Conservation (phyloP, 2,113 vertebrate species). For the Hippocampus comes region DNA sequence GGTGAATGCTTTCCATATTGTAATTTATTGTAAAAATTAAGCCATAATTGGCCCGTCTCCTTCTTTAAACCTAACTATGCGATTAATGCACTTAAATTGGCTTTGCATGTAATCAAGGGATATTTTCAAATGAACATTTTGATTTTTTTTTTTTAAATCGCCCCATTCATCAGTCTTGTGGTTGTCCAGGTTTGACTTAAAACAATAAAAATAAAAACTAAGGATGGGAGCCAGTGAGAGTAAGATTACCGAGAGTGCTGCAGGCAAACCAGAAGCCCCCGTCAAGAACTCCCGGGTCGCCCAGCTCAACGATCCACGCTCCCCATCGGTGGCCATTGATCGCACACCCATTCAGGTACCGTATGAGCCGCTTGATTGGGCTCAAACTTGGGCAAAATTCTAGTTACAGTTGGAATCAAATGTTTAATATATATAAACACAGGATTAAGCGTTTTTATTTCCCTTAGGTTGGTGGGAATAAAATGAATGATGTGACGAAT, state of each 20-base stretch:
- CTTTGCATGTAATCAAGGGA: not conserved
- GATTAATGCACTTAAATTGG: not conserved
- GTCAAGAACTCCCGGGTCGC: slow-evolving; percentile 63
- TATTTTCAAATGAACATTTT: not conserved
- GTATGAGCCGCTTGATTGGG: not conserved
- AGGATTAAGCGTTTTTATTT: not conserved
- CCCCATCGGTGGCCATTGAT: slow-evolving; percentile 77
- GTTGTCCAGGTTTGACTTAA: not conserved
- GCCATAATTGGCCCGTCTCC: not conserved
- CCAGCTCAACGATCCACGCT: slow-evolving; percentile 81
- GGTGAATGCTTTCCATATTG: not conserved
- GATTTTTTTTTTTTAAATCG: not conserved
- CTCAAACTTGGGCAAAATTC: too few relatives aligned
- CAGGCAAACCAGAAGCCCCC: slow-evolving; percentile 52
- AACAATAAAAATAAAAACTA: not conserved
- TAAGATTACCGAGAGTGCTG: slow-evolving; percentile 58
- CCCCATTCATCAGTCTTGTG: not conserved
- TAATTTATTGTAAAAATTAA: not conserved
- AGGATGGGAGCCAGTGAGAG: slow-evolving; percentile 83
- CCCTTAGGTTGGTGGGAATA: slow-evolving; percentile 40
- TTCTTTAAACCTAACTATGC: not conserved
- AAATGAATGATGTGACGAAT: slow-evolving; percentile 21
- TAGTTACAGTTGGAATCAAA: too few relatives aligned
- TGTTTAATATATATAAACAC: not conserved
- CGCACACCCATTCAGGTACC: slow-evolving; percentile 80